A percentile compares a stretch with the other conserved stretches of the same genome.
These are phyloP conservation scores for Peromyscus melanophrys DNA, from an alignment of 2,797 vertebrate species.

Conservation along the genomic window DNA sequence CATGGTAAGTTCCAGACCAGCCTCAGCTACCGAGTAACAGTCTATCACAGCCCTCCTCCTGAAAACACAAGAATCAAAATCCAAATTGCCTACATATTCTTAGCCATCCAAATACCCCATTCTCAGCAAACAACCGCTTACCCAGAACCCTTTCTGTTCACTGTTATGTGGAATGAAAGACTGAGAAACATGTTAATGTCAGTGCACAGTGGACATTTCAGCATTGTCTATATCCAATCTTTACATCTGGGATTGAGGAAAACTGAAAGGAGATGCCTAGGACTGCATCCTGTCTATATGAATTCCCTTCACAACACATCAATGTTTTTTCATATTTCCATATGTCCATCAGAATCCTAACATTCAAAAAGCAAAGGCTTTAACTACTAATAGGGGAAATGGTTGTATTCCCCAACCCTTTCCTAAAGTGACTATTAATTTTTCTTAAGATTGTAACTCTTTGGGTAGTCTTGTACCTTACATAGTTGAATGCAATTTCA, in stretches of 20 bases:
- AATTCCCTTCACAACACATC: neutral
- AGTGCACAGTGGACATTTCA: neutral
- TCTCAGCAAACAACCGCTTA: conserved; percentile 19
- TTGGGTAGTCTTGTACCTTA: neutral
- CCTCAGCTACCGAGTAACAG: neutral
- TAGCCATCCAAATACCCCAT: neutral
- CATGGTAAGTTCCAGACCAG: neutral
- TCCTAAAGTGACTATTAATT: conserved; percentile 34
- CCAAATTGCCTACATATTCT: conserved; percentile 19
- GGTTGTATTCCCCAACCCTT: conserved; percentile 20
- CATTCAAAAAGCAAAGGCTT: neutral
- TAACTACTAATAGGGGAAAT: neutral
- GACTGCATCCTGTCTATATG: neutral
- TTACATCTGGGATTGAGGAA: neutral
- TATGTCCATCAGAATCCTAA: neutral
- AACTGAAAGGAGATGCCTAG: neutral
- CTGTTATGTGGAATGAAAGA: neutral
- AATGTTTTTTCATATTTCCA: neutral
- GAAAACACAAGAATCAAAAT: neutral
- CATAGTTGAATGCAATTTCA: neutral
- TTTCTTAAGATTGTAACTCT: conserved; percentile 48
- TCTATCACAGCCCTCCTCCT: neutral
- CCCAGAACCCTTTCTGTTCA: neutral
- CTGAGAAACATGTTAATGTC: neutral
- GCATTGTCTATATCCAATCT: neutral